Evolutionary conservation across 2,797 vertebrate genomes (phyloP), one percentile per base, ranked within the genome.

Genomic region (Enteromius mattozi): DNA sequence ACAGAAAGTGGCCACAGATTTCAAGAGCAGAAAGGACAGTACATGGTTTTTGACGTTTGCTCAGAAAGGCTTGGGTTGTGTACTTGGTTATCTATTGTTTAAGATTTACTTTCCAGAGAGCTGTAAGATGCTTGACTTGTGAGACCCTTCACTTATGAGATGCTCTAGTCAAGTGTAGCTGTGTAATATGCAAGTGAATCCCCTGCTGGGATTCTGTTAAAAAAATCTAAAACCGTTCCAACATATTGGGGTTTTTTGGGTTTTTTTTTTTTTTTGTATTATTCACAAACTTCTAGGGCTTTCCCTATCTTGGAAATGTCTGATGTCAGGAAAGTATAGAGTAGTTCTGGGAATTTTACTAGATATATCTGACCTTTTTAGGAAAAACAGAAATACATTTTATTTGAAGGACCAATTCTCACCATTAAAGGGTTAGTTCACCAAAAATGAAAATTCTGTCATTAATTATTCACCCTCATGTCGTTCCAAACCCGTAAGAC

Each of bases 71-170:
- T 27, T 49, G 54, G 33, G 7, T 45, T 40, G 2, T 24, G 6
- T 72, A 33, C 42, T 21, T 30, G 47, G 56, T 33, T 24, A 63
- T 49, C 9, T 71, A 33, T 74, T 74, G 77, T 80, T 66, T 14
- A 24, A 51, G 17, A 17, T 35, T 65, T 17, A n/a, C 54, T 35
- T 78, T 19, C 21, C 40, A 35, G 51, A 72, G 40, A 61, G 63
- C 77, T 16, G n/a, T 30, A 59, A 65, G 30, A 40, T 70, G 42
- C 68, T 63, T 54, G 56, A 74, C 68, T 74, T 80, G n/a, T 47
- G 63, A 54, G 37, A 12, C 14, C 24, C 4, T 1, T 30, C 8
- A 30, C 45, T 51, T 49, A 33, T 37, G 2, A 68, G 10, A 14
- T 35, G 10, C 17, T 51, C 21, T 49, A 9, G 19, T 35, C 61